Conservation (phyloP, 2,113 vertebrate genomes). For the Myrmecobius fasciatus region DNA sequence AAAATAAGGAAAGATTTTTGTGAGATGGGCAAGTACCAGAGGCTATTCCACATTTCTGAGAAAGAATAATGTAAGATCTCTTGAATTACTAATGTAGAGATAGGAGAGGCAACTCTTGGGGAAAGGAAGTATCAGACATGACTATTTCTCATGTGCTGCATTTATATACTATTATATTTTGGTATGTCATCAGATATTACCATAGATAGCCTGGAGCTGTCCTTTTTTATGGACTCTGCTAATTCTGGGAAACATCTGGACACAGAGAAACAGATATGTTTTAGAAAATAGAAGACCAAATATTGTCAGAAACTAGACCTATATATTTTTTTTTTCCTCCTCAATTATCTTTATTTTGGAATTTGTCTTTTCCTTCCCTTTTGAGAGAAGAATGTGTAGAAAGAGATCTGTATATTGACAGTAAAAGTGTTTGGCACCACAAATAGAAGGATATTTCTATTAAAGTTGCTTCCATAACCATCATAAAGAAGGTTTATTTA, state of each 20-base stretch:
- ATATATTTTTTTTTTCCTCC: conserved; percentile 8
- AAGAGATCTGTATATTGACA: conserved; percentile 40
- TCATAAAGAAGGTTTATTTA: conserved; percentile 72
- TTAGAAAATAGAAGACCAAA: neutral
- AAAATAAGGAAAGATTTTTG: conserved; percentile 1
- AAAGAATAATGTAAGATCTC: neutral
- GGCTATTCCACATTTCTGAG: neutral
- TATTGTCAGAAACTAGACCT: conserved; percentile 12
- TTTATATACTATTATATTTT: neutral
- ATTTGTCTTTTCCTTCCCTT: conserved; percentile 55
- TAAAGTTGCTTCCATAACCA: conserved; percentile 56
- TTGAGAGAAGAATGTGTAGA: conserved; percentile 68
- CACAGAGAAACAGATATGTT: neutral
- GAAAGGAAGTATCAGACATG: neutral
- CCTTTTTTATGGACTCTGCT: neutral
- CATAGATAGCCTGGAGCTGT: neutral
- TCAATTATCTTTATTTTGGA: conserved; percentile 56
- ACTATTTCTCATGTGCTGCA: neutral
- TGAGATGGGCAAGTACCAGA: neutral
- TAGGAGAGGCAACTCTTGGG: neutral
- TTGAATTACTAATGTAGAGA: neutral
- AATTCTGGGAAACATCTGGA: neutral
- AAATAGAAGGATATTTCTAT: conserved; percentile 58
- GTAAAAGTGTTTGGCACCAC: conserved; percentile 67
- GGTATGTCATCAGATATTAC: neutral